phyloP scores from a whole-genome alignment of 2,113 vertebrate genomes.

The Elaphurus davidianus region DNA sequence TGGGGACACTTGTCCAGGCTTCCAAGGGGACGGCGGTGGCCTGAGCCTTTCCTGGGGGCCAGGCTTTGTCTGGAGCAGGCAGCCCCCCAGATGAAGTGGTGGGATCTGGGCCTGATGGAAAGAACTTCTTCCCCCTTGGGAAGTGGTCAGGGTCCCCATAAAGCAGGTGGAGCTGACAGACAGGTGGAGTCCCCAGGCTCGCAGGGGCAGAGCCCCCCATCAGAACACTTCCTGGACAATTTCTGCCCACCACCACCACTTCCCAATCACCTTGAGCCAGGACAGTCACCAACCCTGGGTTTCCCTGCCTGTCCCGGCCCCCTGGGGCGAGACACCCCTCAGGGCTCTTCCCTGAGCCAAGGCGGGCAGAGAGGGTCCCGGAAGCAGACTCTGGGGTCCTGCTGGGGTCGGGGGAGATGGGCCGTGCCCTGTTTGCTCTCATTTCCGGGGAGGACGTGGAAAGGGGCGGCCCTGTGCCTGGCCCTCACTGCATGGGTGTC shows the following conservation, averaged over 20 bases:
- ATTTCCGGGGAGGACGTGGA: fast-evolving
- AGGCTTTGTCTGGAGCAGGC: too few relatives aligned
- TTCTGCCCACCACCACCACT: not conserved
- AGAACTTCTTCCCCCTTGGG: not conserved
- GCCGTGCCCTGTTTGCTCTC: not conserved
- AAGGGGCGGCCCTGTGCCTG: not conserved
- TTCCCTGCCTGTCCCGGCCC: not conserved
- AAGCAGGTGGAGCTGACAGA: not conserved
- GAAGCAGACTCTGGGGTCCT: not conserved
- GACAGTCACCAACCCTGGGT: not conserved
- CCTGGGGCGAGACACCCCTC: fast-evolving
- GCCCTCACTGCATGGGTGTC: too few relatives aligned
- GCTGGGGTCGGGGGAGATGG: fast-evolving
- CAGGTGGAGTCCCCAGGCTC: too few relatives aligned
- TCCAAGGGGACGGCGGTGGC: fast-evolving
- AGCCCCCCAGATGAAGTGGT: fast-evolving
- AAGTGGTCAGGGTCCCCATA: fast-evolving
- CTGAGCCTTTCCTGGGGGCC: not conserved
- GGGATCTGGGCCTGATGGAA: not conserved
- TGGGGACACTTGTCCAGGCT: fast-evolving
- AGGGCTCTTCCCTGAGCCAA: fast-evolving
- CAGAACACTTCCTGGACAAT: not conserved
- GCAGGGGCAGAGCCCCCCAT: fast-evolving
- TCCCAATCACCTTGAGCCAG: not conserved
- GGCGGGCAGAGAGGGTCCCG: not conserved